Percentiles rank a stretch among this genome's conserved stretches.
phyloP scores from a whole-genome alignment of 64 coral and sea anemone species.

The Catalaphyllia jardinei region DNA sequence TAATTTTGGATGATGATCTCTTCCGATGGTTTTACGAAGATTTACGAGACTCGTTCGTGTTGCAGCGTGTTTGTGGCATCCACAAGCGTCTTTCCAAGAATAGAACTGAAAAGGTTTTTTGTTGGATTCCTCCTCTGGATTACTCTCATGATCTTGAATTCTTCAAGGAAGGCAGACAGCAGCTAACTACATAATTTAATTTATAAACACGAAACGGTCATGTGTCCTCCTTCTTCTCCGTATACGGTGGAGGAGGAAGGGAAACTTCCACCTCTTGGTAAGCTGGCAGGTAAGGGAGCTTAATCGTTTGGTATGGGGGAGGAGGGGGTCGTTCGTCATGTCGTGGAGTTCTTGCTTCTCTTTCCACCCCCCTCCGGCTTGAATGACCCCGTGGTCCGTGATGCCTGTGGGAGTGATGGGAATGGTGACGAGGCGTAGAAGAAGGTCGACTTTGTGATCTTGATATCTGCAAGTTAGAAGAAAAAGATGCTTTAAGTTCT shows the following conservation, averaged over 20 bases:
- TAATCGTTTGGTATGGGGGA: slow-evolving; percentile 39
- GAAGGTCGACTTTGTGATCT: not conserved
- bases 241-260: slow-evolving; percentile 28
- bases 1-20: no score
- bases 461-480: slow-evolving; percentile 17
- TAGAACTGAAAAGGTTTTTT: no score
- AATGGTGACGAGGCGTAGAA: not conserved
- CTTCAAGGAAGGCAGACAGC: no score
- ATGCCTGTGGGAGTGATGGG: not conserved
- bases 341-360: slow-evolving; percentile 7
- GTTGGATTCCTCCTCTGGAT: no score
- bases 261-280: slow-evolving; percentile 27
- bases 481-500: not conserved
- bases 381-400: slow-evolving; percentile 7
- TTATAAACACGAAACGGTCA: no score
- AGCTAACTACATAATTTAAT: no score
- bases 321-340: slow-evolving; percentile 30
- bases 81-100: no score
- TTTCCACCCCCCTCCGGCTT: slow-evolving; percentile 38
- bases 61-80: no score
- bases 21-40: not conserved
- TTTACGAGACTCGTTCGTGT: not conserved
- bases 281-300: slow-evolving; percentile 33
- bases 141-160: no score
- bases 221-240: slow-evolving; percentile 42